Percentiles rank a stretch among this genome's conserved stretches.
phyloP scores from a whole-genome alignment of 2,113 vertebrate species.

The Saccopteryx leptura region DNA sequence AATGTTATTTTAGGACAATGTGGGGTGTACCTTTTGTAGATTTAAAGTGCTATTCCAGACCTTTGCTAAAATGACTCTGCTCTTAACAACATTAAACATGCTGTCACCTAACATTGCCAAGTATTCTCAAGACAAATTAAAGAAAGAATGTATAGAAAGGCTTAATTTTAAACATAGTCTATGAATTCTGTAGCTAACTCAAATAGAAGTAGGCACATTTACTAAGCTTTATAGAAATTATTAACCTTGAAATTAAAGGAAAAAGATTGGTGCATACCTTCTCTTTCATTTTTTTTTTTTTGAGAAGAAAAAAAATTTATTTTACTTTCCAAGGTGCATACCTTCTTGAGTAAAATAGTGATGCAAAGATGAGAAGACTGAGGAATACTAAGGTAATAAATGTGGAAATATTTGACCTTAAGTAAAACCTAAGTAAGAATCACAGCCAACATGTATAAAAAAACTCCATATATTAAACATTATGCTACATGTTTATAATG shows the following conservation, averaged over 20 bases:
- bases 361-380: background rate
- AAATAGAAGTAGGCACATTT: background rate
- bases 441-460: background rate
- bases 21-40: constrained; percentile 8
- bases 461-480: background rate
- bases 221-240: constrained; percentile 6
- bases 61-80: constrained; percentile 62
- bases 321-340: background rate
- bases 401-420: constrained; percentile 22
- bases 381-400: background rate
- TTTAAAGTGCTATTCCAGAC: constrained; percentile 53
- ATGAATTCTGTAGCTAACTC: constrained; percentile 28
- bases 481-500: background rate
- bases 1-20: constrained; percentile 26
- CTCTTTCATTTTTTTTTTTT: no score
- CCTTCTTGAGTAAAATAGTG: background rate
- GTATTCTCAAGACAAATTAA: constrained; percentile 68
- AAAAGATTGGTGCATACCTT: background rate
- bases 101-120: constrained; percentile 66
- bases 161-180: constrained; percentile 61
- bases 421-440: background rate
- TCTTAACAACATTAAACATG: constrained; percentile 70
- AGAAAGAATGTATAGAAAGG: constrained; percentile 51
- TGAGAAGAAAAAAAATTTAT: no score
- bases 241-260: constrained; percentile 27